Base-by-base conservation (phyloP, 2,113 vertebrate genomes). In the Solenodon paradoxus region DNA sequence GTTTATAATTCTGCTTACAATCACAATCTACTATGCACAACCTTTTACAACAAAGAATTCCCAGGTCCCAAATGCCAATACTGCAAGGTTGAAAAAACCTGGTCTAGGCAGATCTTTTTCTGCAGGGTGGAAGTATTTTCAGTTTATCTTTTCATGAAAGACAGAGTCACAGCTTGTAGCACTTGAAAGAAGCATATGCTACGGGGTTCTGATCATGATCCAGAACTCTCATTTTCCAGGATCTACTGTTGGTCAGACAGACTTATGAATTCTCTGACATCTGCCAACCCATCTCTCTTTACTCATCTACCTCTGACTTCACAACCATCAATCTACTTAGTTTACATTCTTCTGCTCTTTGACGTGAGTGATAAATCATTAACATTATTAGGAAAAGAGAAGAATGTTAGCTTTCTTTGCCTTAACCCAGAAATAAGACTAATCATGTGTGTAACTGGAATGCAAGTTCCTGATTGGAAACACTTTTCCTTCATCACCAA, bases 111-210 rank as follows among this genome's bases (percentile, higher is more conserved):
- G 78, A 47, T 68, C 61, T 74, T 91, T 66, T 79, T 91, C 17
- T 91, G 32, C 10, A 71, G 51, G 32, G 19, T 74, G 3, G 45
- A 85, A 85, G 40, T 72, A 86, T 74, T 77, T 94, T 90, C 49
- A 78, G 80, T 84, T 94, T 86, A 69, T 82, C 40, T 85, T 71
- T 78, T 47, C 57, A 40, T 38, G 9, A 88, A 59, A 91, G 86
- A n/a, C 69, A 91, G n/a, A 79, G 85, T 74, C 35, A 89, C 42
- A 96, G 55, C 64, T 92, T 95, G 30, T 9, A 87, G 32, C 16
- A 26, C 51, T 82, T 92, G 63, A 95, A 90, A 88, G 78, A 96
- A 96, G 28, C 94, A 90, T 88, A 95, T 85, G 71, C 22, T 45
- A 55, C 78, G 77, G 38, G 4, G 28, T 95, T 94, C 75, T 94